phyloP scores from a whole-genome alignment of 53 echinoderm and acorn worm species.

The Mesocentrotus franciscanus region DNA sequence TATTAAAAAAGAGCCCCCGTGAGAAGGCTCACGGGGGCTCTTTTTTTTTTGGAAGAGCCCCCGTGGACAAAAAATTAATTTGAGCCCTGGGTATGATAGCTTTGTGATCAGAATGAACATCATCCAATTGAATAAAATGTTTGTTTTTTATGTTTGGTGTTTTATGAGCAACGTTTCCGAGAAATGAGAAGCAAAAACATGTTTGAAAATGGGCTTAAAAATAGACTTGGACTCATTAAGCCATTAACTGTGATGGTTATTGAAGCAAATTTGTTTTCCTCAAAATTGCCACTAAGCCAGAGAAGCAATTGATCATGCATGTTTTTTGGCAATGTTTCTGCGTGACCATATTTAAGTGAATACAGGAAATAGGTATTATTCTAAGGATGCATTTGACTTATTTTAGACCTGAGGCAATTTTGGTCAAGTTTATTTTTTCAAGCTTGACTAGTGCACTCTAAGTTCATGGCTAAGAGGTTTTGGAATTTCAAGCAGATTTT shows the following conservation, averaged over 20 bases:
- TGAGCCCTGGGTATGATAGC: background rate
- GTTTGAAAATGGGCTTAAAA: background rate
- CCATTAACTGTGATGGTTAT: background rate
- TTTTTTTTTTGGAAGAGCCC: too few species aligned
- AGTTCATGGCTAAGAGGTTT: background rate
- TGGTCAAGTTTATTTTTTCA: background rate
- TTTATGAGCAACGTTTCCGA: background rate
- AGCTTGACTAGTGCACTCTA: background rate
- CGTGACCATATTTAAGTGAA: background rate
- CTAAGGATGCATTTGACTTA: background rate
- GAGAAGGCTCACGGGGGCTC: too few species aligned
- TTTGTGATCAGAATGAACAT: background rate
- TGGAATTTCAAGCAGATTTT: background rate
- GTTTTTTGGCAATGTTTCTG: background rate
- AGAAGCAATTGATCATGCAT: background rate
- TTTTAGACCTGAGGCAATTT: background rate
- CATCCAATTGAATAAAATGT: too few species aligned
- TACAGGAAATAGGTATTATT: conserved; percentile 31
- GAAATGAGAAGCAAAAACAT: background rate
- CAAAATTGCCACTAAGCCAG: background rate
- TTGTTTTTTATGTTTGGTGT: too few species aligned
- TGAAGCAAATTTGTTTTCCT: background rate
- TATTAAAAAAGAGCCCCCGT: too few species aligned
- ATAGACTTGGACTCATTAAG: background rate
- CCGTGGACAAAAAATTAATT: too few species aligned